These are phyloP conservation scores for Wasmannia auropunctata DNA, from an alignment of 1,140 invertebrate genomes.

Conservation along the genomic window DNA sequence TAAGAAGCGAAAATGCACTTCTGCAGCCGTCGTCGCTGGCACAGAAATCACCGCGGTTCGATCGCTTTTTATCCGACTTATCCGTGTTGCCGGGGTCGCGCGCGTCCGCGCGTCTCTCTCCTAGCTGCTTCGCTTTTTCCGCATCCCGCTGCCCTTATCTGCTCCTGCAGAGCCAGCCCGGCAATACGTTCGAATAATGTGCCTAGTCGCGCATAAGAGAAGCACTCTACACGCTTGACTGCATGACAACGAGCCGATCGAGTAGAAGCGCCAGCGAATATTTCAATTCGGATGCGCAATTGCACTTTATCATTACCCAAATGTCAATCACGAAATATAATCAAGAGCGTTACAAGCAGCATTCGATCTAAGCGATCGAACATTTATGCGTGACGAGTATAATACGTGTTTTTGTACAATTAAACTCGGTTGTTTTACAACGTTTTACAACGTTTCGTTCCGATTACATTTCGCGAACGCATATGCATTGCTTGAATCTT, in stretches of 20 bases:
- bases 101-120: neutral
- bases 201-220: constrained; percentile 27
- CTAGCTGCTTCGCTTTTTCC: neutral
- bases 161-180: neutral
- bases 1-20: constrained; percentile 28
- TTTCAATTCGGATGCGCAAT: constrained; percentile 1
- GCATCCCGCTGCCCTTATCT: constrained; percentile 24
- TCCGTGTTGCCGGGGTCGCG: constrained; percentile 19
- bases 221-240: constrained; percentile 21
- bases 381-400: neutral
- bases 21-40: neutral
- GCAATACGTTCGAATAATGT: constrained; percentile 47
- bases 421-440: neutral
- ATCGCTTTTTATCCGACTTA: constrained; percentile 48
- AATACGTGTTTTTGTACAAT: neutral
- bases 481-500: neutral
- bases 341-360: neutral
- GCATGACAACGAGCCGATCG: neutral
- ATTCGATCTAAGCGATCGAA: neutral
- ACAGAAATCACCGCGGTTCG: constrained; percentile 1
- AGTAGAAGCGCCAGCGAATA: neutral
- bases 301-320: constrained; percentile 4
- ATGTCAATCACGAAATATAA: neutral
- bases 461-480: neutral
- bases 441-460: neutral